phyloP scores from a whole-genome alignment of 1,140 invertebrate species.

The Pachyrhynchus sulphureomaculatus region DNA sequence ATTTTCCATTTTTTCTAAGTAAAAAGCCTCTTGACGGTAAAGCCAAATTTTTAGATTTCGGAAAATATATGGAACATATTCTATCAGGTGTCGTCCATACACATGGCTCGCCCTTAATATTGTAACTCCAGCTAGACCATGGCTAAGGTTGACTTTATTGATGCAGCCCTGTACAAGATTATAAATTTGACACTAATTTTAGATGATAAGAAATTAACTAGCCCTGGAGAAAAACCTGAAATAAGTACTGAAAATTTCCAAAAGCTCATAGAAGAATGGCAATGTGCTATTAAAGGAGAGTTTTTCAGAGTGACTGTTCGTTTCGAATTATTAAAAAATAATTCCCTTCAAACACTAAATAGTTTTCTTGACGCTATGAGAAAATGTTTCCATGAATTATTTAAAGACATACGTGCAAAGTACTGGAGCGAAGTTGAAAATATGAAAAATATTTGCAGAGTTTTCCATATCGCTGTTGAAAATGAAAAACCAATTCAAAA shows the following conservation, averaged over 20 bases:
- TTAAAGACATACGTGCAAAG: constrained; percentile 51
- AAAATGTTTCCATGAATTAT: constrained; percentile 52
- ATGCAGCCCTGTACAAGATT: not conserved
- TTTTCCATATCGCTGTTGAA: constrained; percentile 60
- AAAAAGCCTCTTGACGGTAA: too few species aligned
- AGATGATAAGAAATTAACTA: constrained; percentile 14
- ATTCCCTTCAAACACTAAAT: constrained; percentile 53
- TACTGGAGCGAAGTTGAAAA: constrained; percentile 58
- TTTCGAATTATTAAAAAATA: constrained; percentile 51
- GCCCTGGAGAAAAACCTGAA: constrained; percentile 13
- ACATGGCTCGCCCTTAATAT: too few species aligned
- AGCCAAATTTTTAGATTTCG: too few species aligned
- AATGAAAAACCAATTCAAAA: constrained; percentile 44
- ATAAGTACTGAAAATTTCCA: constrained; percentile 29
- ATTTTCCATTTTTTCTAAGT: too few species aligned
- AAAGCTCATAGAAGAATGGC: constrained; percentile 54
- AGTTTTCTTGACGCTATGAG: constrained; percentile 52
- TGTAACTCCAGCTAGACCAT: too few species aligned
- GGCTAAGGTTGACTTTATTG: too few species aligned
- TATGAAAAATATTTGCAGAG: constrained; percentile 56
- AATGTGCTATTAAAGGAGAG: constrained; percentile 56
- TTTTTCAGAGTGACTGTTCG: constrained; percentile 53
- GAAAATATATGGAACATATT: too few species aligned
- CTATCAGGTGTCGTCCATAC: too few species aligned
- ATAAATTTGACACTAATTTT: constrained; percentile 1